Evolutionary conservation across 2,113 vertebrate species (phyloP), one percentile per base, ranked within the genome.

Genomic region (Xenotilapia caudafasciata): DNA sequence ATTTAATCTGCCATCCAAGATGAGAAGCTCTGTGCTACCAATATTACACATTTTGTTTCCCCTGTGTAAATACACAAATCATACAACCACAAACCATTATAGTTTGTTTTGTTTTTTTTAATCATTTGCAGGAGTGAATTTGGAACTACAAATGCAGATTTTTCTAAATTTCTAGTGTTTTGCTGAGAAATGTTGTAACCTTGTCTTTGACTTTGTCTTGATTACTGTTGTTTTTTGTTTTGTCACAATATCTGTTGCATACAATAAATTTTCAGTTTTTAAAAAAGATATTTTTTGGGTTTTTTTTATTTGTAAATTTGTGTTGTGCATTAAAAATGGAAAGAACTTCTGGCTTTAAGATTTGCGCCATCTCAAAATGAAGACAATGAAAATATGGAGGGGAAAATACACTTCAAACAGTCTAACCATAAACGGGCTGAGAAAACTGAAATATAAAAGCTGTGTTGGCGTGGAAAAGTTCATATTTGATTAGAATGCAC

Each of bases 281-380:
- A 21, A 14, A 40, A 21, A 55, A 42, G 0, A 40, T 84, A 6
- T 47, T 47, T 7, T 68, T 33, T 70, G 45, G 4, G 4, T 58
- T 58, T 77, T 40, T 65, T 53, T 13, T 17, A 4, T 4, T 35
- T 82, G 68, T 70, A 15, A 82, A 73, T 91, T 33, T 85, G 21
- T 93, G 56, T 90, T 94, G 90, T 93, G 84, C 35, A 90, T 91
- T 90, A 88, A 90, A 92, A 88, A 3, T 31, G 2, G 4, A 83
- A 92, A 85, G 2, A 9, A 19, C 55, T 23, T 54, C 4, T 75
- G 14, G 12, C 65, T 5, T 83, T 49, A 73, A 23, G 5, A 87
- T 26, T 70, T 56, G n/a, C 3, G 1, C 58, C 28, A 62, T 15
- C n/a, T 70, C 7, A 42, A 6, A 70, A 70, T 70, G n/a, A 42